These are phyloP conservation scores for Diarsia rubi DNA, from an alignment of 2,888 invertebrate genomes.

Conservation along the genomic window DNA sequence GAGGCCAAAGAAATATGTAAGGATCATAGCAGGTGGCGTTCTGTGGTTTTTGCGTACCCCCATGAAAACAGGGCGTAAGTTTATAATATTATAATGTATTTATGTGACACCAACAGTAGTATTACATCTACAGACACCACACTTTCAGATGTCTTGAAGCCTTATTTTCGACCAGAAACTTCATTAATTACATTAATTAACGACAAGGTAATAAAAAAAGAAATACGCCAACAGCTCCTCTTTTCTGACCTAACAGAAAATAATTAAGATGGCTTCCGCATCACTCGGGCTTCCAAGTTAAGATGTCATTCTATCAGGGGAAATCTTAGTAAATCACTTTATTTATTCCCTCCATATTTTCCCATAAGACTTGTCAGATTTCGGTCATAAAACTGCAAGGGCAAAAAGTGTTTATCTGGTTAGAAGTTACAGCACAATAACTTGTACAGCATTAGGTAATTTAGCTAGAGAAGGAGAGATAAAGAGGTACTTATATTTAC, in stretches of 20 bases:
- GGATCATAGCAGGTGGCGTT: no score
- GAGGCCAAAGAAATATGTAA: no score
- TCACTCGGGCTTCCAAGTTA: not conserved
- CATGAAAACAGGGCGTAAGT: no score
- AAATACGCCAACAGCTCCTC: not conserved
- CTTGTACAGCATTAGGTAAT: conserved; percentile 33
- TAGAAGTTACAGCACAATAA: conserved; percentile 30
- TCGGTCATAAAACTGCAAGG: conserved; percentile 23
- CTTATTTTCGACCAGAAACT: not conserved
- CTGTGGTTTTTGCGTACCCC: no score
- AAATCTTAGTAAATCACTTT: conserved; percentile 26
- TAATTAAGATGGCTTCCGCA: not conserved
- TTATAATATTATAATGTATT: no score
- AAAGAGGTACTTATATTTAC: not conserved
- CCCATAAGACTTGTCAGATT: conserved; percentile 5
- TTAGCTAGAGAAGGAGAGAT: conserved; percentile 27
- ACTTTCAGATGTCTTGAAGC: not conserved
- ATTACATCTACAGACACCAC: not conserved
- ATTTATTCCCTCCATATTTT: conserved; percentile 18
- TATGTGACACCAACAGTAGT: not conserved
- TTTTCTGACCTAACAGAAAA: not conserved
- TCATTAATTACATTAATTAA: not conserved
- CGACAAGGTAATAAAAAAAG: no score
- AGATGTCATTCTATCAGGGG: not conserved
- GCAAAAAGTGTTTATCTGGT: conserved; percentile 36